Base-by-base conservation (phyloP, 2,797 vertebrate genomes). In the Parauchenoglanis ngamensis region DNA sequence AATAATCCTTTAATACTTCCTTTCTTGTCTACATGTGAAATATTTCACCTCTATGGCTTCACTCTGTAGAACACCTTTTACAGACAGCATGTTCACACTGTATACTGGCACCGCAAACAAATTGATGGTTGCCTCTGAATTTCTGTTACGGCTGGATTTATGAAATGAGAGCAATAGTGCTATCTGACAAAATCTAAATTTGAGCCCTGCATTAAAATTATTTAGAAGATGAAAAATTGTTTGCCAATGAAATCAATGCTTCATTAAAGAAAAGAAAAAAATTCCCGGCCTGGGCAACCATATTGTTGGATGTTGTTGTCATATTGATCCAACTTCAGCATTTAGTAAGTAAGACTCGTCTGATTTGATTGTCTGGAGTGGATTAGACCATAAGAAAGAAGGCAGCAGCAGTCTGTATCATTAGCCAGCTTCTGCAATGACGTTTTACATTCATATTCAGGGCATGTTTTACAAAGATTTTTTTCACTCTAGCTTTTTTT, bases 401-500 rank as follows among this genome's bases (percentile, higher is more conserved):
- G 59, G 73, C 17, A 59, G 46, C 59, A 82, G 59, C 28, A 63
- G 28, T 87, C 86, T 87, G 59, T 31, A 52, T 78, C n/a, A 84
- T 86, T 56, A 85, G 35, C 83, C 46, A 68, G 81, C 25, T 75
- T 67, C 40, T 25, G 78, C 52, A 87, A 31, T 73, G 44, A 82
- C 72, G 63, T 88, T 87, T 88, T 87, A 86, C 88, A 90, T 92
- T 91, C 87, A 88, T 91, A 93, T 92, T 92, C 90, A 91, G 89
- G 86, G 86, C 87, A 86, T 17, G 85, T 86, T 90, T 87, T 84
- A 83, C 46, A 88, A 83, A 72, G 86, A 92, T 13, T 68, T 61
- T 77, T 57, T 88, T 31, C 88, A 90, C 85, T 90, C 77, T 89
- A 65, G 85, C 23, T 61, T 85, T 83, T 79, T 65, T 76, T 80